These are phyloP conservation scores for Coilia nasus DNA, from an alignment of 2,797 vertebrate genomes.

Conservation along the genomic window DNA sequence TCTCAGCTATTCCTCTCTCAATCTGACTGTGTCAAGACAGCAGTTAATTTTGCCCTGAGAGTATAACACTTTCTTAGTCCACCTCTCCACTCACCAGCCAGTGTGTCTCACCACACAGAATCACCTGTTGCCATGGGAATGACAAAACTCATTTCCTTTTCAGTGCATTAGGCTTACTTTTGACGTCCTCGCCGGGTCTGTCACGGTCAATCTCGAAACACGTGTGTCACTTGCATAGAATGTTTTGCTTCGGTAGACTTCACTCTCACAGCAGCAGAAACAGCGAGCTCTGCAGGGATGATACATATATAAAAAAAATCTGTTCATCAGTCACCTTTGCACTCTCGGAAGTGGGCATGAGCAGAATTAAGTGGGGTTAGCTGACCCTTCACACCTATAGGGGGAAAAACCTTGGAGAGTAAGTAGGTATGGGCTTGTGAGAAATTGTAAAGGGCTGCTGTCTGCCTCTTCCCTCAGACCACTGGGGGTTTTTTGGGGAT, in stretches of 20 bases:
- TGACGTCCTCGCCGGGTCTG: neutral
- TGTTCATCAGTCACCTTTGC: neutral
- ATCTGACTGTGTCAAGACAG: neutral
- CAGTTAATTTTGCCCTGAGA: neutral
- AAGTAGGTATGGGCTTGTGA: neutral
- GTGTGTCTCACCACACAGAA: neutral
- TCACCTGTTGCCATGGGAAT: neutral
- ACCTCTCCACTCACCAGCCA: neutral
- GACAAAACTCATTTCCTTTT: neutral
- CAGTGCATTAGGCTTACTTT: neutral
- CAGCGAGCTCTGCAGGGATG: neutral
- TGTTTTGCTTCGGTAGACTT: neutral
- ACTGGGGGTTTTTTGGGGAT: constrained; percentile 34
- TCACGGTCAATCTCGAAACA: neutral
- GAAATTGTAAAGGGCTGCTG: constrained; percentile 32
- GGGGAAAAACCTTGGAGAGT: constrained; percentile 24
- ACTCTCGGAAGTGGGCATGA: constrained; percentile 28
- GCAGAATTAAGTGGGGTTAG: constrained; percentile 27
- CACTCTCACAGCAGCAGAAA: neutral
- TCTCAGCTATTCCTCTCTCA: neutral
- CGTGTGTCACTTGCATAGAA: neutral
- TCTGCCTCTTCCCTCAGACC: constrained; percentile 29
- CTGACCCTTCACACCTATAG: constrained; percentile 1
- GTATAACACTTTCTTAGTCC: neutral
- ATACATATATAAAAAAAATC: neutral